Evolutionary conservation across 2,888 invertebrate genomes (phyloP).

Genomic region (Sminthurides aquaticus): DNA sequence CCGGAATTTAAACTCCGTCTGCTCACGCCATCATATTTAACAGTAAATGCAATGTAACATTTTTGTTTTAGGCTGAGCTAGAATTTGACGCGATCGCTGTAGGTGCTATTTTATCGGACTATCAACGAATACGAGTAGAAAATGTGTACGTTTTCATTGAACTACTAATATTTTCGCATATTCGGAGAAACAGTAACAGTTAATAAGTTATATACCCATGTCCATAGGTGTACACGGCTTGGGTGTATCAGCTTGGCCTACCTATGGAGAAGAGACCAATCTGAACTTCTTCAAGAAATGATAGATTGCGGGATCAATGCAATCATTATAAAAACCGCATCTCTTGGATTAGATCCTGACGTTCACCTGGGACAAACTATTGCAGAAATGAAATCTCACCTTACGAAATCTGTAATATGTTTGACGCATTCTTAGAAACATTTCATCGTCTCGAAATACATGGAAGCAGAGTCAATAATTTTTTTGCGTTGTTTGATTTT

Average conservation of each 20-base stretch:
- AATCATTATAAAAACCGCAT: constrained; percentile 94
- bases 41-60: too few species aligned
- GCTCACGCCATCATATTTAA: too few species aligned
- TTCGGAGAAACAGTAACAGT: constrained; percentile 1
- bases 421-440: too few species aligned
- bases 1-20: too few species aligned
- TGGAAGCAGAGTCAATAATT: too few species aligned
- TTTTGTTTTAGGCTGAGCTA: constrained; percentile 57
- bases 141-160: constrained; percentile 71
- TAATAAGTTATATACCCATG: too few species aligned
- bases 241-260: constrained; percentile 83
- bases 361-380: constrained; percentile 81
- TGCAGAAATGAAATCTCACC: constrained; percentile 75
- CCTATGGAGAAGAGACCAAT: constrained; percentile 93
- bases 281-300: constrained; percentile 91
- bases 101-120: constrained; percentile 96
- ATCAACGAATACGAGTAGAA: constrained; percentile 94
- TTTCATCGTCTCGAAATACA: too few species aligned
- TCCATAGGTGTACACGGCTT: constrained; percentile 80
- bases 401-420: constrained; percentile 66
- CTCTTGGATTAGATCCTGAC: constrained; percentile 77
- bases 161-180: neutral
- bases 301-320: constrained; percentile 85
- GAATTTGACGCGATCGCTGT: constrained; percentile 87
- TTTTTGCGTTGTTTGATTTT: too few species aligned